Conservation (phyloP, 2,113 vertebrate species). For the Onychostoma macrolepis region DNA sequence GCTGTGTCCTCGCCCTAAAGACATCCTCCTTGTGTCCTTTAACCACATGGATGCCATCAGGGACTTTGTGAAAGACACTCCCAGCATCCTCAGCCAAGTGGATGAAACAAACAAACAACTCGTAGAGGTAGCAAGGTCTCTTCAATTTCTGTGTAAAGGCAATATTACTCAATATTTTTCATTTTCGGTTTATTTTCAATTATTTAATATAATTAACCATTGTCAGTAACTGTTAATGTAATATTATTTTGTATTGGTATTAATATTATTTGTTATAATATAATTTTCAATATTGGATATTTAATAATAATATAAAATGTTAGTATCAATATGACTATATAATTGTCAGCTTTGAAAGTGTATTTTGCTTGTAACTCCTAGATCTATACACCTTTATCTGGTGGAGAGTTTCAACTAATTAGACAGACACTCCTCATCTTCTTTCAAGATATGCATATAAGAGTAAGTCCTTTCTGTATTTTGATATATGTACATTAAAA, state of each 20-base stretch:
- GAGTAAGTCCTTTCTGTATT: conserved; percentile 79
- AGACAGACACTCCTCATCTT: conserved; percentile 94
- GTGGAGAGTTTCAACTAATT: conserved; percentile 94
- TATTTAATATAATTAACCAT: background rate
- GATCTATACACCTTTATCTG: conserved; percentile 79
- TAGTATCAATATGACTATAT: background rate
- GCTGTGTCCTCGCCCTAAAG: conserved; percentile 90
- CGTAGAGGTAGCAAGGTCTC: conserved; percentile 77
- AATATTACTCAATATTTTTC: background rate
- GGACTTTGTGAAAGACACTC: conserved; percentile 88
- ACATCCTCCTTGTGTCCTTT: conserved; percentile 92
- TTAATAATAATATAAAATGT: background rate
- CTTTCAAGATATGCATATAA: conserved; percentile 98
- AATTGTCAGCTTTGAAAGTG: background rate
- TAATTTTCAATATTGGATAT: background rate
- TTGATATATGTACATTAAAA: background rate
- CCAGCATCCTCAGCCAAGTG: conserved; percentile 87
- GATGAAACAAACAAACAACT: conserved; percentile 89
- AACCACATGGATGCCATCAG: conserved; percentile 97
- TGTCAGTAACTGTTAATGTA: background rate
- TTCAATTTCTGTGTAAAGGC: background rate
- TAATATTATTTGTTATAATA: background rate
- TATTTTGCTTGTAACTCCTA: conserved; percentile 61
- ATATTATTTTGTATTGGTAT: background rate
- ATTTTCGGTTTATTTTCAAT: background rate